These are phyloP conservation scores for Caligus rogercresseyi DNA, from an alignment of 1,140 invertebrate genomes.

Conservation along the genomic window DNA sequence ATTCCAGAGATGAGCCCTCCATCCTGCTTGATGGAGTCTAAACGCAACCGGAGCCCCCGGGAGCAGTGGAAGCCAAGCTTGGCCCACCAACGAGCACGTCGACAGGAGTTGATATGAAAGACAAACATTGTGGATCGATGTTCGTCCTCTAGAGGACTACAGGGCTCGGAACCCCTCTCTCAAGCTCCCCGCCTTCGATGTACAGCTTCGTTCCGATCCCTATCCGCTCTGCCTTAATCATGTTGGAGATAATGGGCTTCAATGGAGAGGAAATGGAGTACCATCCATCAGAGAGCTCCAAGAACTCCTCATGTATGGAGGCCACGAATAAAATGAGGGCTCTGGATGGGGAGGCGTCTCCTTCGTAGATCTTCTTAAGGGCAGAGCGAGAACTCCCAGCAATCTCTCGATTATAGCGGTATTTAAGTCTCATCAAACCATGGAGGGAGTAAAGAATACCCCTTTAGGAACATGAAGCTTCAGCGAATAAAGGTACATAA, in stretches of 20 bases:
- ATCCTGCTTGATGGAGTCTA: background rate
- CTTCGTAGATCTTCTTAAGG: background rate
- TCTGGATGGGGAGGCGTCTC: background rate
- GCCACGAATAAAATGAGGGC: background rate
- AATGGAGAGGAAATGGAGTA: background rate
- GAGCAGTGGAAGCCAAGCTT: background rate
- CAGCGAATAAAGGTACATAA: background rate
- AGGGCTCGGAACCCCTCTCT: background rate
- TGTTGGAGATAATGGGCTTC: background rate
- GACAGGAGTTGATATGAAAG: background rate
- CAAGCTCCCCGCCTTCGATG: background rate
- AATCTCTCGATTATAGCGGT: background rate
- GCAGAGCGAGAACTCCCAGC: background rate
- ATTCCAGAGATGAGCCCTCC: background rate
- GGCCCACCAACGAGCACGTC: background rate
- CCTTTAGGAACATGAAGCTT: too few species aligned
- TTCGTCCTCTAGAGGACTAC: background rate
- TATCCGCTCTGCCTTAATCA: background rate
- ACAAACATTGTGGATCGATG: background rate
- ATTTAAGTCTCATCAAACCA: background rate
- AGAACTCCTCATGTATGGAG: background rate
- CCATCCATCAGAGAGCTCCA: background rate
- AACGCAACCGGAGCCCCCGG: background rate
- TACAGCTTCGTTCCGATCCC: background rate
- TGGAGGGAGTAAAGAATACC: too few species aligned